Conservation (phyloP, 1,140 invertebrate genomes). For the Sarcophaga bullata region DNA sequence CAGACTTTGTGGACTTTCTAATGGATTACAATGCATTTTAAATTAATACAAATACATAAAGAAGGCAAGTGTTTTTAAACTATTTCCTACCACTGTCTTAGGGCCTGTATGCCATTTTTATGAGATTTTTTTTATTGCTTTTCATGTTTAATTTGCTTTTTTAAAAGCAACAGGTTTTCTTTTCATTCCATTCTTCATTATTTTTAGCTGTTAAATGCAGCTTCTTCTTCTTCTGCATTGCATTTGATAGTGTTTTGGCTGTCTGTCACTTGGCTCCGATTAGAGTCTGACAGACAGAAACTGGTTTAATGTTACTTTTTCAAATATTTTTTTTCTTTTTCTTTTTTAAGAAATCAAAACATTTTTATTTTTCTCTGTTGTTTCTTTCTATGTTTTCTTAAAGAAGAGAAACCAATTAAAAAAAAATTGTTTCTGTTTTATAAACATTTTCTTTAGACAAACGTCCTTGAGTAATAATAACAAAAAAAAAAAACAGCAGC, state of each 20-base stretch:
- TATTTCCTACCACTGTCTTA: background rate
- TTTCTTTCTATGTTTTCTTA: background rate
- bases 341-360: background rate
- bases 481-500: background rate
- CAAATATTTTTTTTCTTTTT: background rate
- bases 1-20: too few relatives aligned
- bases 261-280: too few relatives aligned
- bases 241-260: too few relatives aligned
- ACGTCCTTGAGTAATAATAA: slow-evolving; percentile 16
- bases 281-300: background rate
- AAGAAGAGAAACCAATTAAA: too few relatives aligned
- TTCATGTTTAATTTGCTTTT: too few relatives aligned
- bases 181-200: slow-evolving; percentile 5
- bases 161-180: slow-evolving; percentile 1
- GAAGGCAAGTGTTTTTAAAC: too few relatives aligned
- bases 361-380: background rate
- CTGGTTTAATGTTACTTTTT: slow-evolving; percentile 6
- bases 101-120: background rate
- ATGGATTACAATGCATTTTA: too few relatives aligned
- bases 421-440: too few relatives aligned
- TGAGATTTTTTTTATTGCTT: background rate
- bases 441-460: background rate
- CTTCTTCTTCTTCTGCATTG: too few relatives aligned
- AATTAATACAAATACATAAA: too few relatives aligned
- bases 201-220: background rate